phyloP scores from a whole-genome alignment of 2,888 invertebrate genomes.

The Ichneumoninae sp. region DNA sequence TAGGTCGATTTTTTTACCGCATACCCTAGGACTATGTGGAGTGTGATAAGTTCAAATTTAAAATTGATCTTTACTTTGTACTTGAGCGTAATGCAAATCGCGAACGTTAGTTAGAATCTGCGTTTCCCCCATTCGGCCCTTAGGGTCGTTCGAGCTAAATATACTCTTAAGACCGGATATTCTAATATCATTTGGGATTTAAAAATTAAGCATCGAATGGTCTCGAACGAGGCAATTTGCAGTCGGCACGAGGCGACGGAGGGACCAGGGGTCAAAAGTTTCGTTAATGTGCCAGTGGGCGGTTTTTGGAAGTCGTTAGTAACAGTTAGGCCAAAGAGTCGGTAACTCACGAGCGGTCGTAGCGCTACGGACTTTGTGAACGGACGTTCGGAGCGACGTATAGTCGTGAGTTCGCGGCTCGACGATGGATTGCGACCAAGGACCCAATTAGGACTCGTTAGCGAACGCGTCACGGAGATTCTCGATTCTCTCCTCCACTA shows the following conservation, averaged over 20 bases:
- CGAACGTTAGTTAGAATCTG: not conserved
- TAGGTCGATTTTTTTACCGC: not conserved
- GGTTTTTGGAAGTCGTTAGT: constrained; percentile 43
- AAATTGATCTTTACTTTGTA: not conserved
- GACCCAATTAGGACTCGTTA: constrained; percentile 77
- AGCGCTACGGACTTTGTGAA: constrained; percentile 1
- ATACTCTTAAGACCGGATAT: not conserved
- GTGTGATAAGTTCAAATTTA: not conserved
- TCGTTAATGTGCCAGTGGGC: constrained; percentile 38
- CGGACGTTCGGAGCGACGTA: constrained; percentile 17
- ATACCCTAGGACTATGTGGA: not conserved
- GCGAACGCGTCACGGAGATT: constrained; percentile 60
- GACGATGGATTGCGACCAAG: constrained; percentile 66
- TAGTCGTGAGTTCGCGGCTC: constrained; percentile 43
- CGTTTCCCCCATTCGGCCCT: not conserved
- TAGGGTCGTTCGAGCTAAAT: not conserved
- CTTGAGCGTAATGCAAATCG: not conserved
- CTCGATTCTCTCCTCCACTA: constrained; percentile 43
- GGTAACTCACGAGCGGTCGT: not conserved
- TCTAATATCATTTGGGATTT: constrained; percentile 15
- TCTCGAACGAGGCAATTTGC: constrained; percentile 7
- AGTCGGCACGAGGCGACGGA: not conserved
- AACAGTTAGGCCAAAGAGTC: constrained; percentile 21
- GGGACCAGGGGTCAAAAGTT: constrained; percentile 30
- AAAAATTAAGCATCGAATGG: not conserved